Base-by-base conservation (phyloP, 2,888 invertebrate genomes). In the Rhorus exstirpatorius region DNA sequence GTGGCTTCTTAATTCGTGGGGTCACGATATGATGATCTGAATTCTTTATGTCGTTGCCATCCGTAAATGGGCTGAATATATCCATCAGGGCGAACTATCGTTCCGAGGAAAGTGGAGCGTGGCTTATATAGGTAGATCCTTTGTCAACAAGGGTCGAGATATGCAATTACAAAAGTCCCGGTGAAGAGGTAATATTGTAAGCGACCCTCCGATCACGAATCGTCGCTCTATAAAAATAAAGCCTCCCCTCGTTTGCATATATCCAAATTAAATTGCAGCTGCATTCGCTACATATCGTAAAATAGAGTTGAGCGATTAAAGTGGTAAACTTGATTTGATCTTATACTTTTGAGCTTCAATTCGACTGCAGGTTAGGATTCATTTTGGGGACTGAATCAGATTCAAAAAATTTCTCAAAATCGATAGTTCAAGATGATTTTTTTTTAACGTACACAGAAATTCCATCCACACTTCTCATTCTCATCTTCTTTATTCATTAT, bases 91-190 rank as follows among this genome's bases (percentile, higher is more conserved):
- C 12, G 21, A 4, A 21, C 12, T 41, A 19, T 41, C 12, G 21
- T 38, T 41, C n/a, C 21, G 41, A 41, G 41, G 44, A 41, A 70
- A 70, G 55, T 55, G 17, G 55, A 44, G 44, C 41, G 10, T 17
- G 41, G 17, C 19, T 21, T 41, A 41, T 61, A 41, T 4, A 21
- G 12, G 12, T 61, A 61, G 41, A 70, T 44, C 70, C 4, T 41
- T 26, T 26, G 55, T 70, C 55, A 55, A 58, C 26, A 55, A 55
- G 8, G 24, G 17, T n/a, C 10, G 31, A 17, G 26, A 70, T 41
- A 31, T 17, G 55, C 41, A 70, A 70, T 70, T 58, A 55, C 38
- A 38, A 14, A 19, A 38, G 19, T 1, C 19, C 19, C 6, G 26
- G 6, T 3, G 24, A 4, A 24, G 53, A 24, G 14, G 24, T 41